A percentile compares a stretch with the other conserved stretches of the same genome.
Evolutionary conservation across 2,888 invertebrate species (phyloP).

Genomic region (Erpobdella octoculata): DNA sequence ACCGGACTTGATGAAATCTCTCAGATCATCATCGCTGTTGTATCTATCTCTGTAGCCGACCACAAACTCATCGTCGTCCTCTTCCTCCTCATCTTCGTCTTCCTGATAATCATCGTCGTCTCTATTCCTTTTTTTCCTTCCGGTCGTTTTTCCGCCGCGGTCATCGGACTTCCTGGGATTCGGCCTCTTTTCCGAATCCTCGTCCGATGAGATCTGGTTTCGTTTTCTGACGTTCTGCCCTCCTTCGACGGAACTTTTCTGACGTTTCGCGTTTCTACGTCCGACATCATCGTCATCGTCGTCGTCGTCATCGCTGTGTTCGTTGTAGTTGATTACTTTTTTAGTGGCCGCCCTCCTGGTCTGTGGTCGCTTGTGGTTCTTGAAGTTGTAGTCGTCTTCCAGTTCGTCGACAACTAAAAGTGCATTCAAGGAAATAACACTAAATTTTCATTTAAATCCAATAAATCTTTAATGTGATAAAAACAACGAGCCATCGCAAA

Average conservation of each 20-base stretch:
- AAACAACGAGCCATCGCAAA: no score
- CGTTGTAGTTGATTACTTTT: conserved; percentile 15
- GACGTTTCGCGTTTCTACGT: background rate
- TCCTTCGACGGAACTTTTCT: background rate
- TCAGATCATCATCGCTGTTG: conserved; percentile 22
- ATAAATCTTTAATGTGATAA: no score
- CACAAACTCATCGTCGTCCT: conserved; percentile 24
- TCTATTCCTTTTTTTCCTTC: background rate
- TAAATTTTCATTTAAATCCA: no score
- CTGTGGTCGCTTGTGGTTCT: background rate
- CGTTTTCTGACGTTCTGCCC: background rate
- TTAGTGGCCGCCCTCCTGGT: conserved; percentile 11
- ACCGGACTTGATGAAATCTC: conserved; percentile 18
- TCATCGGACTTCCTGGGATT: background rate
- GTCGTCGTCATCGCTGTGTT: conserved; percentile 16
- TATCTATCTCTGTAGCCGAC: background rate
- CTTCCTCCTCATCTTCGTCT: conserved; percentile 22
- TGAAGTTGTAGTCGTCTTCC: background rate
- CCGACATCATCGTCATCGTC: conserved; percentile 19
- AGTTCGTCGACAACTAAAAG: background rate
- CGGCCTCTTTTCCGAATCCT: background rate
- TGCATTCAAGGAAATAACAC: no score
- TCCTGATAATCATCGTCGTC: conserved; percentile 12
- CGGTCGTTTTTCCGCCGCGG: background rate
- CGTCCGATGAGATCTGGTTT: no score